A percentile compares a stretch with the other conserved stretches of the same genome.
These are phyloP conservation scores for Diloba caeruleocephala DNA, from an alignment of 2,888 invertebrate species.

Conservation along the genomic window DNA sequence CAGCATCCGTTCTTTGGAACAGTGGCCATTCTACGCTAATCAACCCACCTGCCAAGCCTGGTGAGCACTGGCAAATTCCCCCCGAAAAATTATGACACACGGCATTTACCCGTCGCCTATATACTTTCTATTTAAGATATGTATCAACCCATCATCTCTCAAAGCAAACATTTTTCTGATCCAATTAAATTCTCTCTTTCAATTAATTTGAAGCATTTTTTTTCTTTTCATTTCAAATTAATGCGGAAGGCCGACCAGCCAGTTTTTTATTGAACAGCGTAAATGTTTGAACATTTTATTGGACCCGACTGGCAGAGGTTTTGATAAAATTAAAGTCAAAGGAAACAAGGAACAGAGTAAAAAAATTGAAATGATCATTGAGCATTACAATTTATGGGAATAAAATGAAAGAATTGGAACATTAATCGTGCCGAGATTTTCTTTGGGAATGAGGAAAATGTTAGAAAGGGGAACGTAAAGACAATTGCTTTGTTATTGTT, in stretches of 20 bases:
- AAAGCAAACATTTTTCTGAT: not conserved
- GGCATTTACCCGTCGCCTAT: too few species aligned
- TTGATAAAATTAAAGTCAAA: conserved; percentile 17
- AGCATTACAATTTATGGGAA: conserved; percentile 31
- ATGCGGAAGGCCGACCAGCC: conserved; percentile 2
- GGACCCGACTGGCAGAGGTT: not conserved
- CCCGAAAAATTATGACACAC: too few species aligned
- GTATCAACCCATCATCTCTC: too few species aligned
- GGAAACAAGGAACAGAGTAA: conserved; percentile 28
- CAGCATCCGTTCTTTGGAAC: too few species aligned
- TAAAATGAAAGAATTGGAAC: conserved; percentile 17
- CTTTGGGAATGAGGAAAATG: conserved; percentile 4
- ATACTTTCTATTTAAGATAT: too few species aligned
- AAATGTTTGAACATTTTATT: conserved; percentile 18
- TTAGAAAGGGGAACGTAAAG: conserved; percentile 6
- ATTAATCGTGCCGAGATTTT: conserved; percentile 28
- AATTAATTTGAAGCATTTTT: conserved; percentile 2
- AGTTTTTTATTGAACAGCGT: conserved; percentile 20
- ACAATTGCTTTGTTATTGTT: conserved; percentile 39
- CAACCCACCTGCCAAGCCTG: too few species aligned
- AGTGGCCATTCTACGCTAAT: too few species aligned
- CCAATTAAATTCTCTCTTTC: not conserved
- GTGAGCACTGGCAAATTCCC: too few species aligned
- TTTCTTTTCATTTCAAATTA: conserved; percentile 14
- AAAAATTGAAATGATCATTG: conserved; percentile 39